Base-by-base conservation (phyloP, 2,797 vertebrate species). In the Helarctos malayanus region DNA sequence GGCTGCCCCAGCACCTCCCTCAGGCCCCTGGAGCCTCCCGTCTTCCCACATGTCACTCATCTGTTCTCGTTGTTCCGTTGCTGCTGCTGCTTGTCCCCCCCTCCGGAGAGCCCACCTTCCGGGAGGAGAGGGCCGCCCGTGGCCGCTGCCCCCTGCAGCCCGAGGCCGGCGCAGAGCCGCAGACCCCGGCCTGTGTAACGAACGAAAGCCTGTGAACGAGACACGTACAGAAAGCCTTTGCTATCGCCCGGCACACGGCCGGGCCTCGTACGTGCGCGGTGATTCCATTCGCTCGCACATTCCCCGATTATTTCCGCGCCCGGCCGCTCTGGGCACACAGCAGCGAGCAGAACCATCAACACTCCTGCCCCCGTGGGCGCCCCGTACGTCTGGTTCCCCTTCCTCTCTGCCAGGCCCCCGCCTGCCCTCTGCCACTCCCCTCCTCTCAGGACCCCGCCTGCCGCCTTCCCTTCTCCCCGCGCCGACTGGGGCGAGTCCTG, bases 141-240 rank as follows among this genome's bases (percentile, higher is more conserved):
- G 49, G 68, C 83, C 11, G 35, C 73, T 7, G 12, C 8, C 15
- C 38, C 90, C 16, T 4, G 1, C 12, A 4, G 32, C 49, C 45
- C 27, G 11, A 9, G 57, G 52, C 65, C 68, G 84, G 92, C n/a
- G 14, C 85, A 41, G 9, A 19, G 63, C 35, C 75, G 69, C 83
- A 73, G 68, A 38, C 38, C 25, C 35, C 2, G 14, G 10, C 41
- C 2, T 38, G 13, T 7, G 35, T 35, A 38, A 6, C 14, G 71
- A 57, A 47, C 25, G 12, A 61, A 75, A 45, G 38, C n/a, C 41
- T 35, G 56, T 10, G 49, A 23, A 32, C 11, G 32, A 57, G 41
- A 21, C 25, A 25, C 25, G 12, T 5, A 3, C 1, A 1, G 3
- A 2, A 38, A 52, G 21, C 14, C 1, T 56, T 38, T 21, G 16